A percentile compares a stretch with the other conserved stretches of the same genome.
Evolutionary conservation across 2,888 invertebrate genomes (phyloP).

Genomic region (Drosophila sordidula): DNA sequence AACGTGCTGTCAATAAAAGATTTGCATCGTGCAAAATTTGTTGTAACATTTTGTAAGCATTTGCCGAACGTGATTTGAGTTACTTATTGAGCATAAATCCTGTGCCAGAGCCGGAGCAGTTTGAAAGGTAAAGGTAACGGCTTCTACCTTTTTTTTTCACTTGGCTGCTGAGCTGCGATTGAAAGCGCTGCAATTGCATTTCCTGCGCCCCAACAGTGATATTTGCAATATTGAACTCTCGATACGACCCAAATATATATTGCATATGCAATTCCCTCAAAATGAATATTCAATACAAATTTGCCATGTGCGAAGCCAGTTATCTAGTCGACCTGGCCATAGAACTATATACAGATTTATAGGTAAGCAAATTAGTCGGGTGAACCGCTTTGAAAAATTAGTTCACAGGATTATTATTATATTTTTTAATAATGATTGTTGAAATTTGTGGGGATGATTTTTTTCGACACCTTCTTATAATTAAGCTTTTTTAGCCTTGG

Average conservation of each 20-base stretch:
- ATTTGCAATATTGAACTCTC: not conserved
- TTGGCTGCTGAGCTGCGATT: constrained; percentile 38
- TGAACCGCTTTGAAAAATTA: too few relatives aligned
- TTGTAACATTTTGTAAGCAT: constrained; percentile 74
- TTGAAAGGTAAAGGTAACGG: constrained; percentile 20
- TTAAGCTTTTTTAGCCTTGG: too few relatives aligned
- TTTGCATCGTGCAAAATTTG: constrained; percentile 71
- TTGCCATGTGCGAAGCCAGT: not conserved
- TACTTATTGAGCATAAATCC: constrained; percentile 69
- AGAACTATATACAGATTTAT: too few relatives aligned
- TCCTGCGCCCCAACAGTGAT: not conserved
- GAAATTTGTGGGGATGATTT: too few relatives aligned
- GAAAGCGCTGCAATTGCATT: constrained; percentile 11
- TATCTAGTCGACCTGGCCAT: not conserved
- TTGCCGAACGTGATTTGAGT: constrained; percentile 79
- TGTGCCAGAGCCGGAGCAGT: constrained; percentile 1
- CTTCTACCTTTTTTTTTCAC: not conserved
- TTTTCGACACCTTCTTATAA: too few relatives aligned
- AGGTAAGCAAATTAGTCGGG: too few relatives aligned
- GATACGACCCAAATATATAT: not conserved
- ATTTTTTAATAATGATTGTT: too few relatives aligned
- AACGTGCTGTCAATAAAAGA: constrained; percentile 79
- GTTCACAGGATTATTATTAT: too few relatives aligned
- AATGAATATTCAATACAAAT: not conserved
- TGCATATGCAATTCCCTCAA: constrained; percentile 1